phyloP scores from a whole-genome alignment of 2,113 vertebrate species.

The Hippoglossus stenolepis region DNA sequence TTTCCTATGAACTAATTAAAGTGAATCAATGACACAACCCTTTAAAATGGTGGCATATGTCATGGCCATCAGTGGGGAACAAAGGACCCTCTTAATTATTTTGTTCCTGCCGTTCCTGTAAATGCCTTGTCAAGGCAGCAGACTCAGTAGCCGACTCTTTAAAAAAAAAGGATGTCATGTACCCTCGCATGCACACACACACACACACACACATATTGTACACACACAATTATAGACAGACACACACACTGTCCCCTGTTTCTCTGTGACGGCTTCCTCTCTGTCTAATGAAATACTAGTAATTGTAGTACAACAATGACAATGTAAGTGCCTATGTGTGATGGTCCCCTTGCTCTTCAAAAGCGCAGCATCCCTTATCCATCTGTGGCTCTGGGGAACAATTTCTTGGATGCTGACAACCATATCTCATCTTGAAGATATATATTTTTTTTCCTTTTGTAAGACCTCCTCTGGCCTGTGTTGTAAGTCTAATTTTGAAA shows the following conservation, averaged over 20 bases:
- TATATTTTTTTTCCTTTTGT: slow-evolving; percentile 19
- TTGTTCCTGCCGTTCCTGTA: slow-evolving; percentile 78
- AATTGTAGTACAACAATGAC: slow-evolving; percentile 79
- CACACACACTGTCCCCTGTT: slow-evolving; percentile 34
- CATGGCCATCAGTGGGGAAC: slow-evolving; percentile 75
- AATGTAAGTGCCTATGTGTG: slow-evolving; percentile 51
- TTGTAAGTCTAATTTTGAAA: slow-evolving; percentile 51
- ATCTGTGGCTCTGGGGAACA: slow-evolving; percentile 73
- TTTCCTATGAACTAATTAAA: slow-evolving; percentile 84
- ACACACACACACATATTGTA: slow-evolving; percentile 25
- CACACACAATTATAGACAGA: slow-evolving; percentile 10
- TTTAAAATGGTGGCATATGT: slow-evolving; percentile 80
- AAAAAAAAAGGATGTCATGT: slow-evolving; percentile 61
- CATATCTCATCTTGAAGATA: slow-evolving; percentile 68
- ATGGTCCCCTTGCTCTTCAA: slow-evolving; percentile 69
- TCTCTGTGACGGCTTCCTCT: slow-evolving; percentile 58
- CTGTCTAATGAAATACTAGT: slow-evolving; percentile 75
- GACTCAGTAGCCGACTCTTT: slow-evolving; percentile 60
- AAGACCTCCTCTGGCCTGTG: slow-evolving; percentile 26
- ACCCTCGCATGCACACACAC: slow-evolving; percentile 20
- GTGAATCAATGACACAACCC: slow-evolving; percentile 82
- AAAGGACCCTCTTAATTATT: slow-evolving; percentile 85
- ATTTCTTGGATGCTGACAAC: slow-evolving; percentile 77
- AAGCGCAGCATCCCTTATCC: slow-evolving; percentile 73
- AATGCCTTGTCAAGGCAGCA: slow-evolving; percentile 75